These are phyloP conservation scores for Anoplophora glabripennis DNA, from an alignment of 1,140 invertebrate genomes.

Conservation along the genomic window DNA sequence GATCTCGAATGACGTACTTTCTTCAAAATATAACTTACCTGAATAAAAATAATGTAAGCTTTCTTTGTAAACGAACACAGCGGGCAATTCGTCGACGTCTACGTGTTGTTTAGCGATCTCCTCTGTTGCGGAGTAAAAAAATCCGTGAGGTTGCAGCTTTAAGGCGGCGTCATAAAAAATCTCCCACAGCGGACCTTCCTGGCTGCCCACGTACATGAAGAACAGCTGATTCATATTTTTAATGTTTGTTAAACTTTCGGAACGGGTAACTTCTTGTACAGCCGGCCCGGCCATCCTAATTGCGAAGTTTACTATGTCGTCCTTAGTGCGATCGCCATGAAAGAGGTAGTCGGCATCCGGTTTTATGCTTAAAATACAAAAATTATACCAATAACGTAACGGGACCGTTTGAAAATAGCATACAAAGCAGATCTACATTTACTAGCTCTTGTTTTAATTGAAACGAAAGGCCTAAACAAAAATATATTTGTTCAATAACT, in stretches of 20 bases:
- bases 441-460: too few relatives aligned
- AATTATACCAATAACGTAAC: too few relatives aligned
- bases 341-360: conserved; percentile 79
- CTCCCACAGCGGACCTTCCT: conserved; percentile 73
- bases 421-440: too few relatives aligned
- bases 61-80: conserved; percentile 86
- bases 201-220: conserved; percentile 82
- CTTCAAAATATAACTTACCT: conserved; percentile 55
- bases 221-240: conserved; percentile 76
- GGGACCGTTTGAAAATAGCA: too few relatives aligned
- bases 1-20: background rate
- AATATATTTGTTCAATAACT: too few relatives aligned
- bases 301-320: conserved; percentile 93
- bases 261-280: conserved; percentile 73
- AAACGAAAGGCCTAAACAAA: too few relatives aligned
- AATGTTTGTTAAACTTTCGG: conserved; percentile 73
- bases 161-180: conserved; percentile 71
- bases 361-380: conserved; percentile 69
- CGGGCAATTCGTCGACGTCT: conserved; percentile 61
- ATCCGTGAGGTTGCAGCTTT: conserved; percentile 76
- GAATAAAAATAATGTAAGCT: conserved; percentile 67
- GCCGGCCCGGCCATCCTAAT: conserved; percentile 83
- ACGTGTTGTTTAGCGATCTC: conserved; percentile 66
- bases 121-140: conserved; percentile 77
- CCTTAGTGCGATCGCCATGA: conserved; percentile 83